Percentiles rank a stretch among this genome's conserved stretches.
Evolutionary conservation across 2,797 vertebrate genomes (phyloP).

Genomic region (Lepidocolaptes lacrymiger): DNA sequence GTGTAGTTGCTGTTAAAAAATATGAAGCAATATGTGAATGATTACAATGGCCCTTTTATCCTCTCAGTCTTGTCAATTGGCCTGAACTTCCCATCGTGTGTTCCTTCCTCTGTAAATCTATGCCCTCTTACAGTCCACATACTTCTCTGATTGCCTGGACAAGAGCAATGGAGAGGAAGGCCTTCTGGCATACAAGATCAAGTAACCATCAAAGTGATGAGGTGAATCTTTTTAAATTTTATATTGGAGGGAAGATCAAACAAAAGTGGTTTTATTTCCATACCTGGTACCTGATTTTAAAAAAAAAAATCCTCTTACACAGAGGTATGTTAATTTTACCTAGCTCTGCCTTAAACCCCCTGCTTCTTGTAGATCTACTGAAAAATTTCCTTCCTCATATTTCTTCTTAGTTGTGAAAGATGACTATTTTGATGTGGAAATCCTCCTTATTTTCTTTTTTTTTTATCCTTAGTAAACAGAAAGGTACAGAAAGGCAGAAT

Average conservation of each 20-base stretch:
- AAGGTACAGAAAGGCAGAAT: fast-evolving
- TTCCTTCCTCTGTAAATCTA: background rate
- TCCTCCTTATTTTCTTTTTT: background rate
- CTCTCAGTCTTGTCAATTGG: fast-evolving
- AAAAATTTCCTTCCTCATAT: background rate
- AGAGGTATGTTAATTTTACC: background rate
- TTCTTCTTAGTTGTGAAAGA: background rate
- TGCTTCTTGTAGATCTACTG: fast-evolving
- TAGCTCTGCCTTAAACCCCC: fast-evolving
- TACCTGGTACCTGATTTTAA: background rate
- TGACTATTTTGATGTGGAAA: background rate
- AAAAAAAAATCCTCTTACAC: background rate
- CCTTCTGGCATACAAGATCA: background rate
- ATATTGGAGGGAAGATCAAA: background rate
- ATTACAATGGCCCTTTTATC: background rate
- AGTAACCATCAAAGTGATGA: background rate
- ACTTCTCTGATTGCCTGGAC: background rate
- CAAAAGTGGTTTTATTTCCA: background rate
- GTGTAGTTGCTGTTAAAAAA: background rate
- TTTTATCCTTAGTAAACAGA: background rate
- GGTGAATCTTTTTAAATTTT: background rate
- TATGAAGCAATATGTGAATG: background rate
- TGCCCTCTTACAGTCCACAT: background rate
- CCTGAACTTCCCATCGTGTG: background rate
- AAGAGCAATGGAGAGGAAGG: background rate